phyloP scores from a whole-genome alignment of 2,888 invertebrate species.

The Heliconius aoede region DNA sequence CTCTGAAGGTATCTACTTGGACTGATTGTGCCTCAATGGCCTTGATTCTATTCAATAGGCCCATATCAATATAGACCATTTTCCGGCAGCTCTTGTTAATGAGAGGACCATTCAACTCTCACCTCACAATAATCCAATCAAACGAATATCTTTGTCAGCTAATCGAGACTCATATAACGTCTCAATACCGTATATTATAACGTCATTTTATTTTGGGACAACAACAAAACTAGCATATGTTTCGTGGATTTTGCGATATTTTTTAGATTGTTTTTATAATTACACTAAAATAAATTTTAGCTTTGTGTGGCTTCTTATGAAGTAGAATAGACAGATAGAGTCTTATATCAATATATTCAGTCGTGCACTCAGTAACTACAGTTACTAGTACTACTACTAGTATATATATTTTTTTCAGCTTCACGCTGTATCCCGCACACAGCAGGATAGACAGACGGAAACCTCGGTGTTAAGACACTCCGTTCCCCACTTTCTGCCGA shows the following conservation, averaged over 20 bases:
- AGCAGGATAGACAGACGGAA: no score
- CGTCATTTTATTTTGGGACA: neutral
- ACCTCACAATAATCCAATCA: constrained; percentile 24
- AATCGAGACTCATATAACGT: neutral
- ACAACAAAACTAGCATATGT: neutral
- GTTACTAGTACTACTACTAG: no score
- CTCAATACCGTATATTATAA: neutral
- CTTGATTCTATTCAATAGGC: neutral
- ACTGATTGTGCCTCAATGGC: neutral
- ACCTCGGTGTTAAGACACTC: no score
- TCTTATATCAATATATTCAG: no score
- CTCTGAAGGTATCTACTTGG: neutral
- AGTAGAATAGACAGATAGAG: no score
- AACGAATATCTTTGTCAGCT: constrained; percentile 8
- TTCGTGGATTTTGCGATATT: neutral
- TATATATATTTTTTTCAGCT: no score
- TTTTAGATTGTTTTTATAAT: neutral
- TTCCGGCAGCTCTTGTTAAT: neutral
- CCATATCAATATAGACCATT: neutral
- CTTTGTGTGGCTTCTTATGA: no score
- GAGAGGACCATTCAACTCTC: constrained; percentile 2
- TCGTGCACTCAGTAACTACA: no score
- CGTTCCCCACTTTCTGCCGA: no score
- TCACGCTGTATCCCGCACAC: no score
- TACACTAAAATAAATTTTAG: neutral